Conservation (phyloP, 1,140 invertebrate species). For the Tetraneura akinire region DNA sequence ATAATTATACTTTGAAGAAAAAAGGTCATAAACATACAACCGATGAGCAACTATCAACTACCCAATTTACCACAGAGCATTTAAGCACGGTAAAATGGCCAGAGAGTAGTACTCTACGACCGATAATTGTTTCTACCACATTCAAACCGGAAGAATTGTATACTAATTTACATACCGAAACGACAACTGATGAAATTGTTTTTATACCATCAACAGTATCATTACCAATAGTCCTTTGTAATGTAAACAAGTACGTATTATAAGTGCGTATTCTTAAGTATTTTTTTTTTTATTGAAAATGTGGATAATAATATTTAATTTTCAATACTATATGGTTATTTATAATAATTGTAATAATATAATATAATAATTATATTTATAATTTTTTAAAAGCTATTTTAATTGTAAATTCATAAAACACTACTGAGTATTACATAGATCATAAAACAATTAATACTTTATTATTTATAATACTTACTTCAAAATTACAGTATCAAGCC, state of each 20-base stretch:
- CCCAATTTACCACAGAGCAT: not conserved
- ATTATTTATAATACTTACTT: too few species aligned
- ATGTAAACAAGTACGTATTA: not conserved
- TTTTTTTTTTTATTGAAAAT: not conserved
- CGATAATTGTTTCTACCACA: not conserved
- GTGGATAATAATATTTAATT: too few species aligned
- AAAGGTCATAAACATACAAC: not conserved
- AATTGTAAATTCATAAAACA: too few species aligned
- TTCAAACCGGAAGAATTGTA: not conserved
- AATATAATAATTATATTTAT: too few species aligned
- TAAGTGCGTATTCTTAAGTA: too few species aligned
- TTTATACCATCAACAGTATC: conserved; percentile 5
- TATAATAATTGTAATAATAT: too few species aligned
- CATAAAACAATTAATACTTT: too few species aligned
- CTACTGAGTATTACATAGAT: too few species aligned
- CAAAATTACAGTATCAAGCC: too few species aligned
- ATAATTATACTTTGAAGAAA: conserved; percentile 18
- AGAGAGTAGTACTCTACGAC: not conserved
- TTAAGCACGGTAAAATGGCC: conserved; percentile 15
- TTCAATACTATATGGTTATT: too few species aligned
- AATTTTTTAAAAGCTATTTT: too few species aligned
- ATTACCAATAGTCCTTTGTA: not conserved
- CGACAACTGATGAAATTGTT: not conserved
- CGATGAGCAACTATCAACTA: not conserved
- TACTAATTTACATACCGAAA: not conserved